Base-by-base conservation (phyloP, 2,797 vertebrate species). In the Ispidina lecontei region DNA sequence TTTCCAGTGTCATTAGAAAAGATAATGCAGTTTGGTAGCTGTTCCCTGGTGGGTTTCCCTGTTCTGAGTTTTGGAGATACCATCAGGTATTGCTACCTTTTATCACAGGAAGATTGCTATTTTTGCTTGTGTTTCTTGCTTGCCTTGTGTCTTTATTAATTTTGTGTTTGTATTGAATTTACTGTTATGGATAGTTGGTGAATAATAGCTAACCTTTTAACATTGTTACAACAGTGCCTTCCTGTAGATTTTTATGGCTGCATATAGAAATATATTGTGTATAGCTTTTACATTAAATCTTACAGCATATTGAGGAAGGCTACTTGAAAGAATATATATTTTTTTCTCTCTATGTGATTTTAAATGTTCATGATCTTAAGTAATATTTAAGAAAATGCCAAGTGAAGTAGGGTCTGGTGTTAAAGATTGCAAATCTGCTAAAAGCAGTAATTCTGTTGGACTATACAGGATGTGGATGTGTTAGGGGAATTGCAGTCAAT, bases 1-100 rank as follows among this genome's bases (percentile, higher is more conserved):
- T 89, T 37, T 92, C 59, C 55, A 33, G 13, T 72, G 78, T 85
- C 93, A 63, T 78, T 91, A 59, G 51, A 86, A 91, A 77, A 92
- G 63, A 70, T 69, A 87, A 78, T 88, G 47, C 22, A 72, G 73
- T 75, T 89, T 88, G 21, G 51, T 89, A 83, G 37, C 82, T 87
- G 28, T 89, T 87, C 63, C n/a, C 47, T 75, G 39, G 35, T 81
- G 82, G 52, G 19, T 81, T 70, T 63, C 37, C 75, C 43, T 70
- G 35, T 59, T 94, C 85, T 84, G 37, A 71, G 33, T 87, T 89
- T 85, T 85, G 73, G 73, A 87, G 79, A 86, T 70, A 63, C 39
- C 67, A 87, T 60, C 59, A 94, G 73, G 35, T 93, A 81, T 67
- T 95, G 39, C 67, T 75, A 23, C 87, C 47, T 86, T 70, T 47